phyloP scores from a whole-genome alignment of 1,140 invertebrate species.

The Tetraneura akinire region DNA sequence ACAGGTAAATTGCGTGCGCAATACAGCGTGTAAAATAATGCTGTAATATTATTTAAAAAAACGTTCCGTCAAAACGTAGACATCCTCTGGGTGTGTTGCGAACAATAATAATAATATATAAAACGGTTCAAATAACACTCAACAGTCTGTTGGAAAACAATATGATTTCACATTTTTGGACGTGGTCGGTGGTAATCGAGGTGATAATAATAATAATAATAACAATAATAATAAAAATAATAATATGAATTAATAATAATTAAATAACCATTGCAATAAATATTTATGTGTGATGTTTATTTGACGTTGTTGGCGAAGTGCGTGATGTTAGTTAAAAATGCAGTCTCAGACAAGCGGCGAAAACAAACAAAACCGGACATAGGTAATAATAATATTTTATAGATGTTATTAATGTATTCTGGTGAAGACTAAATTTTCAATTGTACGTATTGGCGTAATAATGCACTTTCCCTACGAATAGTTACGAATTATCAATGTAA shows the following conservation, averaged over 20 bases:
- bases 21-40: not conserved
- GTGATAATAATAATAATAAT: not conserved
- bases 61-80: not conserved
- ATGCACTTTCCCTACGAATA: not conserved
- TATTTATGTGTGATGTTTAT: not conserved
- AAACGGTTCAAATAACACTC: too few relatives aligned
- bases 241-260: not conserved
- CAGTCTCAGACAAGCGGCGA: not conserved
- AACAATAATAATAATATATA: too few relatives aligned
- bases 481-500: too few relatives aligned
- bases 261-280: not conserved
- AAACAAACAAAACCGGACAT: slow-evolving; percentile 24
- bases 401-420: not conserved
- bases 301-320: not conserved
- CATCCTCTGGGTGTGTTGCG: slow-evolving; percentile 13
- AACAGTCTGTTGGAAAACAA: not conserved
- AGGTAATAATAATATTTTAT: not conserved
- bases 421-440: not conserved
- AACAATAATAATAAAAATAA: not conserved
- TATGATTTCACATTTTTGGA: not conserved
- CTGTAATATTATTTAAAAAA: too few relatives aligned
- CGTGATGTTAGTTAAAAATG: not conserved
- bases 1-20: not conserved
- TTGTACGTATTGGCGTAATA: too few relatives aligned
- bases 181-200: not conserved